phyloP scores from a whole-genome alignment of 2,888 invertebrate genomes.

The Pseudanteris insignis region DNA sequence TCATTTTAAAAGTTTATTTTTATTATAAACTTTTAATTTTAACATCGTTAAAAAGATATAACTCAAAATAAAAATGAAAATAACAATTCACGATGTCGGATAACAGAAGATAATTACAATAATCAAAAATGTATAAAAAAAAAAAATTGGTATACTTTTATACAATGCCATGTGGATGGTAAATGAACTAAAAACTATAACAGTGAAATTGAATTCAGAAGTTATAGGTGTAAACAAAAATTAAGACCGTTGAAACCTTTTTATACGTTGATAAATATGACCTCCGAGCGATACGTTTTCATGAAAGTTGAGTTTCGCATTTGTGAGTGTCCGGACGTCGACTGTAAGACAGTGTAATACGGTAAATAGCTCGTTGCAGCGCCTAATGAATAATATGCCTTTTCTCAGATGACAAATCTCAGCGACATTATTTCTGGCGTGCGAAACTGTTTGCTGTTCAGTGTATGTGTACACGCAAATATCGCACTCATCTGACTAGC shows the following conservation, averaged over 20 bases:
- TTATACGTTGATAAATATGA: conserved; percentile 27
- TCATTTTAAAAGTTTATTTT: too few relatives aligned
- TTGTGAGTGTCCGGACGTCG: conserved; percentile 39
- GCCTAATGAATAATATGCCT: conserved; percentile 43
- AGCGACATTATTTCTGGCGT: conserved; percentile 41
- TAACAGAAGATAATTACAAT: too few relatives aligned
- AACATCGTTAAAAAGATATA: too few relatives aligned
- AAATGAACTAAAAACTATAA: too few relatives aligned
- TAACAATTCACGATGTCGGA: too few relatives aligned
- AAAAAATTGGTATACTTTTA: background rate
- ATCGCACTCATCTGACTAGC: conserved; percentile 2
- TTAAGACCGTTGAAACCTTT: conserved; percentile 21
- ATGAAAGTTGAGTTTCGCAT: conserved; percentile 36
- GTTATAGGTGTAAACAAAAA: conserved; percentile 18
- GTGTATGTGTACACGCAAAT: conserved; percentile 4
- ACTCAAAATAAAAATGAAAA: too few relatives aligned
- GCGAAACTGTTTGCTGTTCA: conserved; percentile 22
- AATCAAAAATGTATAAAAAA: too few relatives aligned
- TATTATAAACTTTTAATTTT: too few relatives aligned
- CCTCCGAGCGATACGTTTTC: conserved; percentile 35
- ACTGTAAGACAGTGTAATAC: conserved; percentile 41
- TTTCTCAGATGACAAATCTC: conserved; percentile 41
- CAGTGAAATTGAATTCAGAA: conserved; percentile 14
- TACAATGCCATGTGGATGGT: too few relatives aligned
- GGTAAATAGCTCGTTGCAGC: conserved; percentile 40